phyloP scores from a whole-genome alignment of 2,888 invertebrate genomes.

The Cephus pulcher region DNA sequence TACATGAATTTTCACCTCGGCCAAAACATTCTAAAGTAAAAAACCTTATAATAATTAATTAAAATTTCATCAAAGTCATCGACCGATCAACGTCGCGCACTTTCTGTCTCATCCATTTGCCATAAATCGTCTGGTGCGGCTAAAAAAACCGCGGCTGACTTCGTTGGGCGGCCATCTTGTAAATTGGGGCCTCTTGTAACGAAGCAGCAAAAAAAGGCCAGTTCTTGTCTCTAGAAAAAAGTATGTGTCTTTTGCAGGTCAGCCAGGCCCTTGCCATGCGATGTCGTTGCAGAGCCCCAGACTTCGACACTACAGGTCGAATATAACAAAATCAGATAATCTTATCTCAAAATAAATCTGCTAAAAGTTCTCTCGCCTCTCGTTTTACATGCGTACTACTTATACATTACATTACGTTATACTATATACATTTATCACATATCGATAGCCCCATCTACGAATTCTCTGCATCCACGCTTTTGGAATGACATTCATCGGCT shows the following conservation, averaged over 20 bases:
- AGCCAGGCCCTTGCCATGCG: conserved; percentile 65
- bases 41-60: neutral
- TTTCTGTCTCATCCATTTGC: neutral
- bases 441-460: conserved; percentile 42
- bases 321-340: conserved; percentile 43
- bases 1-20: neutral
- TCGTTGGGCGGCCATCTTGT: neutral
- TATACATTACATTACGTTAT: neutral
- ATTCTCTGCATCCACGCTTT: conserved; percentile 60
- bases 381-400: conserved; percentile 14
- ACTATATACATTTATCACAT: conserved; percentile 26
- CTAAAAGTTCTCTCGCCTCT: conserved; percentile 29
- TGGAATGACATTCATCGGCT: conserved; percentile 58
- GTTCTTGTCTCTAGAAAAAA: conserved; percentile 28
- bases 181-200: neutral
- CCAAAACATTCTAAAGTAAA: neutral
- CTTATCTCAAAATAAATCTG: conserved; percentile 25
- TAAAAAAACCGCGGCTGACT: neutral
- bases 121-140: neutral
- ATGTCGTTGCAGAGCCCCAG: conserved; percentile 70
- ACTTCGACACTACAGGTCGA: conserved; percentile 85
- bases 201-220: neutral
- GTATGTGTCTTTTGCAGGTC: conserved; percentile 64
- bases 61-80: neutral
- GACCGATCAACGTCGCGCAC: neutral